Evolutionary conservation across 2,888 invertebrate species (phyloP).

Genomic region (Flabesymbios commensalis): DNA sequence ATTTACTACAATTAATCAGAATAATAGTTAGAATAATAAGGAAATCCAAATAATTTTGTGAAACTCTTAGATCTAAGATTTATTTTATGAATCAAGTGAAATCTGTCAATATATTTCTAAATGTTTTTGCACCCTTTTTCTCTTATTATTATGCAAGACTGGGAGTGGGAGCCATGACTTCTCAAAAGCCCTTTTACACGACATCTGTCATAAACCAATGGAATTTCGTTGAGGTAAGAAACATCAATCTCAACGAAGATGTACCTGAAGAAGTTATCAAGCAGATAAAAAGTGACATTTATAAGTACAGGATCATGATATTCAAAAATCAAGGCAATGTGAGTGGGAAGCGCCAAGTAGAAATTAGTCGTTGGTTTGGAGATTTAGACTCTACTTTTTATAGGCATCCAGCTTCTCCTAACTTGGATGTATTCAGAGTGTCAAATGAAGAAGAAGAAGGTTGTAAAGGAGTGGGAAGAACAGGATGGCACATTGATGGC

Average conservation of each 20-base stretch:
- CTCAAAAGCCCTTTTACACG: too few species aligned
- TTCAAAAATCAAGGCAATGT: constrained; percentile 50
- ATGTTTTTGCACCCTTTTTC: too few species aligned
- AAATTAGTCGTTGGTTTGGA: constrained; percentile 52
- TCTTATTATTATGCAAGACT: too few species aligned
- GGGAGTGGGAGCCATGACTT: too few species aligned
- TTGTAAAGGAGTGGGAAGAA: constrained; percentile 51
- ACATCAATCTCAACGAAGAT: constrained; percentile 40
- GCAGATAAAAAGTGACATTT: constrained; percentile 42
- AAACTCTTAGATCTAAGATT: too few species aligned
- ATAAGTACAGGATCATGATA: constrained; percentile 46
- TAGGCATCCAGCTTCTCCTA: constrained; percentile 50
- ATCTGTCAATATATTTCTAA: too few species aligned
- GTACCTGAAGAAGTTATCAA: constrained; percentile 41
- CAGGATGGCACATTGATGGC: constrained; percentile 58
- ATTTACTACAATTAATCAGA: too few species aligned
- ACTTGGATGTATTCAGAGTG: constrained; percentile 54
- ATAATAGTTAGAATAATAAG: too few species aligned
- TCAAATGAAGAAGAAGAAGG: constrained; percentile 51
- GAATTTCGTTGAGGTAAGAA: constrained; percentile 43
- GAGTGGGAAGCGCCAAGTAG: constrained; percentile 45
- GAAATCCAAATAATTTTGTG: too few species aligned
- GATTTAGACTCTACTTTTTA: constrained; percentile 54
- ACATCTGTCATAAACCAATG: too few species aligned
- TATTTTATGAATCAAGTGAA: too few species aligned